Base-by-base conservation (phyloP, 2,888 invertebrate species). In the Drosophila siamana region DNA sequence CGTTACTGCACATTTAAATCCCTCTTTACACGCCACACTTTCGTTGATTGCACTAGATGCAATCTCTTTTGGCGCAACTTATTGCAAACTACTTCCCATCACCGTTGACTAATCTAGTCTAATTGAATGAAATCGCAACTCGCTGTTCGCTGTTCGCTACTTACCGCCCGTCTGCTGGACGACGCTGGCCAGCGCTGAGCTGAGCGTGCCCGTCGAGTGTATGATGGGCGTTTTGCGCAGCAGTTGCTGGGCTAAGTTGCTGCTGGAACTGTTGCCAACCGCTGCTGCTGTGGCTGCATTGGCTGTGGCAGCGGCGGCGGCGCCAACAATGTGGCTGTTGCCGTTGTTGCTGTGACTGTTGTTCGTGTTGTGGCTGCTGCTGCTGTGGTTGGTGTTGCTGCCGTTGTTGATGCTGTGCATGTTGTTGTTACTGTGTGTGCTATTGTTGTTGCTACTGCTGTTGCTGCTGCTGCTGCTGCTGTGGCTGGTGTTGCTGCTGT, bases 221-320 rank as follows among this genome's bases (percentile, higher is more conserved):
- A 90, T 90, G 30, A 90, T 90, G 16, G 90, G 90, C 47, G 90
- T 90, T 63, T 90, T 90, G 15, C 90, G 88, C 68, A 90, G 67
- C 79, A 91, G 59, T 54, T 90, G 90, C 68, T 90, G 90, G 16
- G 88, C 84, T 51, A 89, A 60, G 43, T 72, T 74, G 56, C 43
- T 74, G 54, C 40, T 75, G 22, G 64, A 62, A 13, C 36, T 43
- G 33, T n/a, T n/a, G 0, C n/a, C 33, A 33, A 33, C n/a, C 11
- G 33, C 11, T 3, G 56, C 52, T 43, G 73, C 28, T 67, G 76
- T 30, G 28, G 47, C 11, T 50, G 62, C 47, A 5, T 19, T 56
- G 59, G 73, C 28, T 67, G 76, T 30, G 28, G 47, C 11, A 46
- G 62, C 47, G 11, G 65, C 71, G 28, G 47, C 11, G 43, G 62